These are phyloP conservation scores for Mormoops blainvillei DNA, from an alignment of 2,113 vertebrate species.

Conservation along the genomic window DNA sequence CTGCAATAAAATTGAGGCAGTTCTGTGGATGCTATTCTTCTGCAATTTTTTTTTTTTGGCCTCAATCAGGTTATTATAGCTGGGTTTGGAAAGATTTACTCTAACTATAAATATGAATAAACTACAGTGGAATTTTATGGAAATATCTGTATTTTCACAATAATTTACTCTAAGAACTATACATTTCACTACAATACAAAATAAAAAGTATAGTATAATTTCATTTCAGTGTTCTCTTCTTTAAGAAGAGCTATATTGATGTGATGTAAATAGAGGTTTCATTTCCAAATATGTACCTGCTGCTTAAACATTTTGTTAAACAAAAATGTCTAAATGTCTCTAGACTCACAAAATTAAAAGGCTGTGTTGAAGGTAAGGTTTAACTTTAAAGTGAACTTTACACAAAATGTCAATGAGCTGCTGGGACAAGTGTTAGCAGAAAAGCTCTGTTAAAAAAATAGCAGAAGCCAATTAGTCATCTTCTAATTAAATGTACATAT, in stretches of 20 bases:
- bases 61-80: slow-evolving; percentile 51
- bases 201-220: slow-evolving; percentile 31
- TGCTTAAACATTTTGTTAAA: neutral
- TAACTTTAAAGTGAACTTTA: neutral
- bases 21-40: slow-evolving; percentile 6
- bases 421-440: neutral
- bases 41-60: neutral
- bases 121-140: slow-evolving; percentile 47
- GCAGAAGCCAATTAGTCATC: neutral
- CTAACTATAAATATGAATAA: slow-evolving; percentile 64
- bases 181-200: slow-evolving; percentile 23
- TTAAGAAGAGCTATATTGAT: slow-evolving; percentile 2
- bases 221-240: neutral
- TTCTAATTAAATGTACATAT: neutral
- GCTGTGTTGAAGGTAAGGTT: neutral
- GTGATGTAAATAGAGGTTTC: neutral
- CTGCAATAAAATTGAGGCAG: slow-evolving; percentile 50
- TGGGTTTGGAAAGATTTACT: slow-evolving; percentile 54
- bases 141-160: slow-evolving; percentile 21
- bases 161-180: slow-evolving; percentile 43
- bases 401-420: neutral
- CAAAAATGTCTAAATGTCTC: neutral
- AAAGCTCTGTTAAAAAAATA: neutral
- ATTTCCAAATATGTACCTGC: slow-evolving; percentile 6
- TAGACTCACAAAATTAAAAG: slow-evolving; percentile 19